phyloP scores from a whole-genome alignment of 2,888 invertebrate species.

The Drosophila leonis region DNA sequence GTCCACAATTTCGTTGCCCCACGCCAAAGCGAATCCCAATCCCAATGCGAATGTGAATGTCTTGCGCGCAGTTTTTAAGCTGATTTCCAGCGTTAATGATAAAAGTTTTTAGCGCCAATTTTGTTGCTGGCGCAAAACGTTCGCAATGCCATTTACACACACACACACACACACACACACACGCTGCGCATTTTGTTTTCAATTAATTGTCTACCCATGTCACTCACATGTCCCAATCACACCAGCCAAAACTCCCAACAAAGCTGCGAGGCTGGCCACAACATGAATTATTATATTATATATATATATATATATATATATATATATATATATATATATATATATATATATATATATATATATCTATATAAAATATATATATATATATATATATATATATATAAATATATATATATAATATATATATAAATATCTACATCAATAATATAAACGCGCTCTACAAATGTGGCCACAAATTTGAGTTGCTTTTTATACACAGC shows the following conservation, averaged over 20 bases:
- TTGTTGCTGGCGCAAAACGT: slow-evolving; percentile 13
- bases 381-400: background rate
- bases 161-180: background rate
- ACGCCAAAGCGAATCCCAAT: background rate
- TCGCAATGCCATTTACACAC: slow-evolving; percentile 19
- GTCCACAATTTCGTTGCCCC: slow-evolving; percentile 9
- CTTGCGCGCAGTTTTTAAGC: slow-evolving; percentile 62
- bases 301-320: slow-evolving; percentile 3
- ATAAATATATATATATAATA: background rate
- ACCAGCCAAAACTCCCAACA: slow-evolving; percentile 20
- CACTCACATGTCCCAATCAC: slow-evolving; percentile 63
- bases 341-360: background rate
- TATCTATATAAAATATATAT: background rate
- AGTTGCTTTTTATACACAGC: background rate
- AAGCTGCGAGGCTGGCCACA: slow-evolving; percentile 34
- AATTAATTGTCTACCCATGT: slow-evolving; percentile 78
- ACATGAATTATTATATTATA: slow-evolving; percentile 40
- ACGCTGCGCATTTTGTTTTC: slow-evolving; percentile 55
- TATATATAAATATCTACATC: background rate
- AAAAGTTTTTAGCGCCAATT: slow-evolving; percentile 57
- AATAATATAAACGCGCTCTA: background rate
- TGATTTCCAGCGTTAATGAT: slow-evolving; percentile 74
- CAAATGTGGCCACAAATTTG: background rate
- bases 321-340: background rate
- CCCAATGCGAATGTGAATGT: slow-evolving; percentile 20